Base-by-base conservation (phyloP, 1,140 invertebrate species). In the Belonocnema kinseyi region DNA sequence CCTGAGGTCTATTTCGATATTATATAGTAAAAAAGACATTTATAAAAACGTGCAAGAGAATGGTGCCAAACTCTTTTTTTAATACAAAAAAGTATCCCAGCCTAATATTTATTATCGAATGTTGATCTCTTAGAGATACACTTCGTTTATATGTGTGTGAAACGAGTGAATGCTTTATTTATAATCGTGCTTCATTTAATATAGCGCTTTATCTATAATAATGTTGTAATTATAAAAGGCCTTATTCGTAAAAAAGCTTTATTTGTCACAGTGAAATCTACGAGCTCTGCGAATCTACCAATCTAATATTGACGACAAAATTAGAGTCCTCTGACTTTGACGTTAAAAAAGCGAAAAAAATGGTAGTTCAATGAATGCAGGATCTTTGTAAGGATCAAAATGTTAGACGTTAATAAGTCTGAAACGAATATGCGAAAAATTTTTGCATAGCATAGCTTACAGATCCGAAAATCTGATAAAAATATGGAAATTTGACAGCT, bases 41-140 rank as follows among this genome's bases (percentile, higher is more conserved):
- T 3, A 40, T 21, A 40, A 16, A 16, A 66, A 40, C 40, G 26
- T 66, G 21, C 26, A 66, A 54, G 17, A 40, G 33, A 66, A 66
- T 66, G 58, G 58, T 66, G 58, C 58, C 58, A 66, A 66, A 66
- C 19, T 61, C 8, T 26, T 66, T 66, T 66, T 54, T 54, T 54
- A 3, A 66, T 11, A 66, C 21, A 66, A 66, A 26, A 40, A 66
- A 66, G 26, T 11, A 33, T 66, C 58, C 13, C 26, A 66, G 21
- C 13, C 21, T 66, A 26, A 33, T 66, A 40, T 58, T 26, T 40
- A 40, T 58, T 26, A 58, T 66, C 21, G 58, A 66, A 8, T 12
- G 21, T 2, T 66, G 4, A 66, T 16, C 13, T 66, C 58, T 66
- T 14, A 40, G 10, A 66, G 26, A 66, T 13, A 66, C 21, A 5